Conservation (phyloP, 2,888 invertebrate genomes). For the Dynastes tityus region DNA sequence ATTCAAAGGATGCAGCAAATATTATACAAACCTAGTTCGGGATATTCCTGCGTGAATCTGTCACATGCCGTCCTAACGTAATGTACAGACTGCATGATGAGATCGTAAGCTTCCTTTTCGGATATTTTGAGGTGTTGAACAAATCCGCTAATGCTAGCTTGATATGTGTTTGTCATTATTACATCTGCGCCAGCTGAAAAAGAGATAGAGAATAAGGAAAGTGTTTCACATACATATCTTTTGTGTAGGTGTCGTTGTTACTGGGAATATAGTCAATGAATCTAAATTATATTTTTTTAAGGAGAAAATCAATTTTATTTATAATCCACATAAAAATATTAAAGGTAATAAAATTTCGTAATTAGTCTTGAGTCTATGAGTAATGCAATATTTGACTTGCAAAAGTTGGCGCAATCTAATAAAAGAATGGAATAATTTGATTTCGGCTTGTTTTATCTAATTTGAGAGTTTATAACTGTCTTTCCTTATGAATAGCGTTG, state of each 20-base stretch:
- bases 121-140: slow-evolving; percentile 81
- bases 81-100: slow-evolving; percentile 83
- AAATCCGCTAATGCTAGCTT: slow-evolving; percentile 87
- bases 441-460: no score
- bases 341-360: no score
- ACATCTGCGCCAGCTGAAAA: slow-evolving; percentile 88
- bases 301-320: no score
- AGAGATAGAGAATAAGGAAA: slow-evolving; percentile 60
- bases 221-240: slow-evolving; percentile 12
- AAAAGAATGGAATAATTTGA: no score
- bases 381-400: no score
- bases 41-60: slow-evolving; percentile 74
- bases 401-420: no score
- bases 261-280: no score
- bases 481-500: no score
- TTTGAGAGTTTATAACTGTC: no score
- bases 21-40: slow-evolving; percentile 67
- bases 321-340: no score
- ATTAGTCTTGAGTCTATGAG: no score
- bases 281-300: no score
- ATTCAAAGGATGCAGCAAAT: not conserved
- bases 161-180: slow-evolving; percentile 92
- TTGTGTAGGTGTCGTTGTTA: not conserved
- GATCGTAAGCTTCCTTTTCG: slow-evolving; percentile 78
- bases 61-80: slow-evolving; percentile 83